Evolutionary conservation across 2,113 vertebrate genomes (phyloP).

Genomic region (Grammomys dolichurus): DNA sequence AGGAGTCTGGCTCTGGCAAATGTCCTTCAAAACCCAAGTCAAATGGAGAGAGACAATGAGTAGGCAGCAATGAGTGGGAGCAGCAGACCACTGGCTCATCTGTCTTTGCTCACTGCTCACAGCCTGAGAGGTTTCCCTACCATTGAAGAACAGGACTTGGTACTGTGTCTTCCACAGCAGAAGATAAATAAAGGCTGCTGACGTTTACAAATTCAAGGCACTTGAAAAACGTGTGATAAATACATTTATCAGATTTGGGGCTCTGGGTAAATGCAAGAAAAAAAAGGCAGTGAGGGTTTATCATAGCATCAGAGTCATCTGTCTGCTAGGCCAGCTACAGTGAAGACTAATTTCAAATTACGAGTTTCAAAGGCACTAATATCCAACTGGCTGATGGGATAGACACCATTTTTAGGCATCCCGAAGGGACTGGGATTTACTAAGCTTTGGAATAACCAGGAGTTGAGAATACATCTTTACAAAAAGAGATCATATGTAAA

Average conservation of each 20-base stretch:
- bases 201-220: not conserved
- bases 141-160: not conserved
- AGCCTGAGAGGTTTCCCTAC: not conserved
- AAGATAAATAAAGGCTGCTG: not conserved
- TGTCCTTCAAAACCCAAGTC: constrained; percentile 29
- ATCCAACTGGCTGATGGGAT: not conserved
- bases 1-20: constrained; percentile 64
- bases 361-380: not conserved
- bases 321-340: not conserved
- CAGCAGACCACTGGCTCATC: not conserved
- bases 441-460: not conserved
- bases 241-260: not conserved
- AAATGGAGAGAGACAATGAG: constrained; percentile 56
- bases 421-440: not conserved
- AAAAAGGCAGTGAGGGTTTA: not conserved
- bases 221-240: not conserved
- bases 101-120: constrained; percentile 73
- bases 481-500: not conserved
- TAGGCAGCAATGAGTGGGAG: not conserved
- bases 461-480: not conserved
- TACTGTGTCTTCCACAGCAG: not conserved
- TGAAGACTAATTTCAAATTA: not conserved
- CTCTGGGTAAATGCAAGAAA: not conserved
- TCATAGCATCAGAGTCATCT: not conserved
- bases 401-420: not conserved